Base-by-base conservation (phyloP, 2,797 vertebrate genomes). In the Champsocephalus gunnari region DNA sequence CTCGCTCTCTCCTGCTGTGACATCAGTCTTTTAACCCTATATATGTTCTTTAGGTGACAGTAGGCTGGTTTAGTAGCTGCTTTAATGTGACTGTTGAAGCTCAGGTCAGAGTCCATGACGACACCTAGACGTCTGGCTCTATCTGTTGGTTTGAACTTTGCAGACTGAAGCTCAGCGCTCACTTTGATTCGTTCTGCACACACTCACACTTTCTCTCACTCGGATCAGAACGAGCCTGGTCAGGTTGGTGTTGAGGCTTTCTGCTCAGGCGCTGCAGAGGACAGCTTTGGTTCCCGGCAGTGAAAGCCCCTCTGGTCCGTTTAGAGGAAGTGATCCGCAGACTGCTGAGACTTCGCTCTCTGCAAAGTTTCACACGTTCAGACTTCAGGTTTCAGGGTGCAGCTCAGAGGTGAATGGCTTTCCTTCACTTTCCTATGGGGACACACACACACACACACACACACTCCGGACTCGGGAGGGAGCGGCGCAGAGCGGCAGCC, bases 351-450 rank as follows among this genome's bases (percentile, higher is more conserved):
- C 88, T 90, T 82, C 89, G 90, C 74, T 90, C 90, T 79, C 72
- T 73, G n/a, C 82, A 85, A 86, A 86, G 45, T 34, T 8, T 34
- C 3, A 34, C 34, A 34, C 34, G 5, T 34, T 8, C 34, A 34
- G 5, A 34, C 58, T 58, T 73, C 4, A 81, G 70, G 2, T 56
- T 12, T 63, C 44, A 2, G 19, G 19, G 34, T 34, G 19, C 71
- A 59, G 21, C 62, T 41, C 58, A 2, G 50, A 8, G 56, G 47
- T 83, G 62, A 16, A 94, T 94, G 93, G 92, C 94, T 82, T 94
- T 94, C 51, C 92, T 94, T 79, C 91, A 93, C 68, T 3, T 94
- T 71, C 92, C 93, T 44, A 0, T 88, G 79, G 86, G 76, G 62
- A 51, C 14, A 21, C 9, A 19, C 9, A 28, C 34, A 8, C 9